Conservation (phyloP, 2,888 invertebrate species). For the Itoplectis maculator region DNA sequence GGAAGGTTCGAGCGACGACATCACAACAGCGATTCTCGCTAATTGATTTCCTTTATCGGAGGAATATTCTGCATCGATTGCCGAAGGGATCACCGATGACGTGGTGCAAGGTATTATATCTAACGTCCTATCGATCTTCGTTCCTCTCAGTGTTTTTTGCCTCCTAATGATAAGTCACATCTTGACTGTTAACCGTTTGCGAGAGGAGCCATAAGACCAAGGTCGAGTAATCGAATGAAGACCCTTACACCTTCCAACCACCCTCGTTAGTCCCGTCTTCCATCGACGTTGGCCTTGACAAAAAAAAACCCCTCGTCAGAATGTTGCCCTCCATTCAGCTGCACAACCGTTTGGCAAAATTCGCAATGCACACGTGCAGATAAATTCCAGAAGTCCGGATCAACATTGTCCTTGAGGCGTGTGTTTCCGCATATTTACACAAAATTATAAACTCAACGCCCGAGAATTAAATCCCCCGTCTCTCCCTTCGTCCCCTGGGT, state of each 20-base stretch:
- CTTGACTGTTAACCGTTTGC: constrained; percentile 34
- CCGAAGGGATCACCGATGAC: background rate
- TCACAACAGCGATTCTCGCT: background rate
- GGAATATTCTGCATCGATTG: constrained; percentile 12
- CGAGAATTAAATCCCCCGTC: constrained; percentile 32
- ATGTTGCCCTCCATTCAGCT: background rate
- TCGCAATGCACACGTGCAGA: background rate
- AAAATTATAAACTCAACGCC: constrained; percentile 45
- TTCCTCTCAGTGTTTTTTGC: constrained; percentile 16
- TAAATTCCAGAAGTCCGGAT: constrained; percentile 7
- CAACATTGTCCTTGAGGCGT: constrained; percentile 19
- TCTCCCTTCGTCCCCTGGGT: background rate
- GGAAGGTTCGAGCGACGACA: background rate
- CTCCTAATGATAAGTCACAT: constrained; percentile 49
- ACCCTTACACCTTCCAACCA: constrained; percentile 26
- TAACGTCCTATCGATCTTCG: constrained; percentile 37
- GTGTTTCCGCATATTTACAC: constrained; percentile 54
- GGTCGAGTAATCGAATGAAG: constrained; percentile 46
- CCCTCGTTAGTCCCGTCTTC: constrained; percentile 4
- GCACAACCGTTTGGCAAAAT: background rate
- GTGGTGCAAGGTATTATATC: background rate
- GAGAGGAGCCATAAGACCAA: constrained; percentile 27
- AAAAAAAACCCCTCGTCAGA: background rate
- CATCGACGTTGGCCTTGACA: constrained; percentile 15
- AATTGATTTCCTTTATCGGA: constrained; percentile 20